Evolutionary conservation across 2,797 vertebrate genomes (phyloP).

Genomic region (Mycteria americana): DNA sequence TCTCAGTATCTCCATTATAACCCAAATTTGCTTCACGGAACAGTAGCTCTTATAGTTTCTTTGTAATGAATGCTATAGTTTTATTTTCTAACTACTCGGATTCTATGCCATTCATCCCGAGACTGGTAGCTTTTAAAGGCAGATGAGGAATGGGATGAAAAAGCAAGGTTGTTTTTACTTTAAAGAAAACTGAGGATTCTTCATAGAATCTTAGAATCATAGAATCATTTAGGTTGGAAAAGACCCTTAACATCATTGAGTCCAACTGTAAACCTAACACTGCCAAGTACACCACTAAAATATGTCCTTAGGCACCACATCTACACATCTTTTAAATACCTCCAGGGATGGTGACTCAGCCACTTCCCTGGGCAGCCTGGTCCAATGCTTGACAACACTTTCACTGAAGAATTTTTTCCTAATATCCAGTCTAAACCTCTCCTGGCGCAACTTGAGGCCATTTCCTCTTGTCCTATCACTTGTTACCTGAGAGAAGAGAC

Average conservation of each 20-base stretch:
- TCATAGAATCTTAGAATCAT: not conserved
- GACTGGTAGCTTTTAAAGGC: not conserved
- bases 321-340: not conserved
- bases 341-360: too few relatives aligned
- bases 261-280: not conserved
- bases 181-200: not conserved
- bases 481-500: not conserved
- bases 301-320: not conserved
- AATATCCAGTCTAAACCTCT: not conserved
- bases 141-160: not conserved
- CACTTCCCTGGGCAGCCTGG: not conserved
- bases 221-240: not conserved
- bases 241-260: not conserved
- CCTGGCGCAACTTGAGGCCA: fast-evolving
- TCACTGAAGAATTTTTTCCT: not conserved
- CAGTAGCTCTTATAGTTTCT: not conserved
- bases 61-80: not conserved
- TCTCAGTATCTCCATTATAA: constrained; percentile 14
- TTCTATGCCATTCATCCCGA: not conserved
- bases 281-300: not conserved
- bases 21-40: not conserved
- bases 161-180: not conserved
- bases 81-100: not conserved
- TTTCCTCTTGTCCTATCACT: not conserved
- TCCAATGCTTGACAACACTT: not conserved